phyloP scores from a whole-genome alignment of 2,888 invertebrate species.

The Lagria hirta region DNA sequence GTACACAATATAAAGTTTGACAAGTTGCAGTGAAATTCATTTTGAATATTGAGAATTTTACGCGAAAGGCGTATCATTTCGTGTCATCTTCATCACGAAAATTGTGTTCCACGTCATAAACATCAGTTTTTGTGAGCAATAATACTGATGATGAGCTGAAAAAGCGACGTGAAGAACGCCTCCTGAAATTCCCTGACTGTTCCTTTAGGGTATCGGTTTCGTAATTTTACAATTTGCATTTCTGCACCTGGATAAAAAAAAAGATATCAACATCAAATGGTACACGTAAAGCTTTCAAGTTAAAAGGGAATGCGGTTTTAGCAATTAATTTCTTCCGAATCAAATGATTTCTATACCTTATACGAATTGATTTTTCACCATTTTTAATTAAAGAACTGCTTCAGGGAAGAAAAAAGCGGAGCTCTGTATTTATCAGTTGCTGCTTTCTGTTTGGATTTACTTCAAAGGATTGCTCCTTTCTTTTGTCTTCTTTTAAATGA shows the following conservation, averaged over 20 bases:
- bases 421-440: slow-evolving; percentile 42
- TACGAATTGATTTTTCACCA: slow-evolving; percentile 45
- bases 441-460: slow-evolving; percentile 42
- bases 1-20: slow-evolving; percentile 51
- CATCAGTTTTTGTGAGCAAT: slow-evolving; percentile 1
- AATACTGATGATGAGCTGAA: slow-evolving; percentile 12
- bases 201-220: slow-evolving; percentile 8
- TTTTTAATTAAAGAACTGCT: slow-evolving; percentile 46
- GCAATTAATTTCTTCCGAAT: slow-evolving; percentile 51
- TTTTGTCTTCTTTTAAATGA: slow-evolving; percentile 39
- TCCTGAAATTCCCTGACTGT: no score
- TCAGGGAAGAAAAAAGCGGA: slow-evolving; percentile 31
- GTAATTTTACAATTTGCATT: slow-evolving; percentile 6
- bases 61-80: slow-evolving; percentile 43
- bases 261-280: slow-evolving; percentile 22
- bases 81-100: slow-evolving; percentile 14
- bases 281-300: slow-evolving; percentile 6
- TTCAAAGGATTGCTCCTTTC: slow-evolving; percentile 45
- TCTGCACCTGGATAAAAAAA: slow-evolving; percentile 3
- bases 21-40: slow-evolving; percentile 49
- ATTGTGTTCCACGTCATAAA: slow-evolving; percentile 16
- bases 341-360: slow-evolving; percentile 48
- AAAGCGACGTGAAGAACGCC: slow-evolving; percentile 6
- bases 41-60: slow-evolving; percentile 49
- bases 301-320: slow-evolving; percentile 25